phyloP scores from a whole-genome alignment of 2,797 vertebrate genomes.

The Diglossa cyanea region DNA sequence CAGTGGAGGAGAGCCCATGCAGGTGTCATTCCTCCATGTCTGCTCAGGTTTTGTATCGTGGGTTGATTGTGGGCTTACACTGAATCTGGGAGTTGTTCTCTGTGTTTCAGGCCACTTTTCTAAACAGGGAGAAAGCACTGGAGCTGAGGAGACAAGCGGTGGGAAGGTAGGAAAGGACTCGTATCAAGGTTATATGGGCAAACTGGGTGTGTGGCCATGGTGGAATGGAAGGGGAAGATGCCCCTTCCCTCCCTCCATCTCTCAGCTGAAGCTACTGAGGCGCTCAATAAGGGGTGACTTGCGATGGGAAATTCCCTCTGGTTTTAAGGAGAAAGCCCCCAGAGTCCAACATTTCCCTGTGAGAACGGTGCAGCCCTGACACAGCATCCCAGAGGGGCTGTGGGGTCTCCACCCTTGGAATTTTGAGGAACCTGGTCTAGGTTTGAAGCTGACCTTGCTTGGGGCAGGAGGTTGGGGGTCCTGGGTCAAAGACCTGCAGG shows the following conservation, averaged over 20 bases:
- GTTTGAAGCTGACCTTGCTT: background rate
- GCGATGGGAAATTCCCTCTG: background rate
- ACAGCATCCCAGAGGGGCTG: background rate
- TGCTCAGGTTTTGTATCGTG: background rate
- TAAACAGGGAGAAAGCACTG: background rate
- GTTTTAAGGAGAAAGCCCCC: background rate
- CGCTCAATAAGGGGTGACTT: background rate
- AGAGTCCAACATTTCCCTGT: accelerated
- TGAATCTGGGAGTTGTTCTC: background rate
- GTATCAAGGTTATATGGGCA: background rate
- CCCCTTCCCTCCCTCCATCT: background rate
- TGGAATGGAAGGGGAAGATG: background rate
- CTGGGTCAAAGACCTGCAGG: background rate
- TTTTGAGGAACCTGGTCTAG: background rate
- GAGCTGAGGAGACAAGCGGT: background rate
- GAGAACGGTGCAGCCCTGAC: background rate
- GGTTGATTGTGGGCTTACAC: no score
- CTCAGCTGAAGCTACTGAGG: background rate
- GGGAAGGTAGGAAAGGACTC: background rate
- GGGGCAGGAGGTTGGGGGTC: background rate
- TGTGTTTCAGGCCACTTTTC: background rate
- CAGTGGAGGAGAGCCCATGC: background rate
- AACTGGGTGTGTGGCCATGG: background rate
- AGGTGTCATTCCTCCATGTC: background rate
- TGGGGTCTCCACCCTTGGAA: background rate